phyloP scores from a whole-genome alignment of 2,113 vertebrate species.

The Nothoprocta pentlandii region DNA sequence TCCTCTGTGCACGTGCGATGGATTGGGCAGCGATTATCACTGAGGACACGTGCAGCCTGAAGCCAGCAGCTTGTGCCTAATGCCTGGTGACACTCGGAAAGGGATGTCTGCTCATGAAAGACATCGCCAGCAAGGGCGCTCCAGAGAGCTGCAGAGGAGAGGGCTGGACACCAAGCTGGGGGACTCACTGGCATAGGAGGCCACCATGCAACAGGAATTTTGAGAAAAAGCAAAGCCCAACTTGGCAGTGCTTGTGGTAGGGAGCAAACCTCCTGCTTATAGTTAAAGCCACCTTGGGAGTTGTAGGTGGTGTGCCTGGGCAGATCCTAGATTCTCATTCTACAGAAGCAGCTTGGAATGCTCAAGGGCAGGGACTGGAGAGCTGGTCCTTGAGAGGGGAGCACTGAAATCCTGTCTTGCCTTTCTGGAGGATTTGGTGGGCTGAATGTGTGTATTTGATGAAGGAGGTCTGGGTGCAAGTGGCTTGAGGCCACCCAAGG shows the following conservation, averaged over 20 bases:
- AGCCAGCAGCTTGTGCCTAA: not conserved
- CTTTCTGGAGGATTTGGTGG: not conserved
- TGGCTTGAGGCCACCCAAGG: not conserved
- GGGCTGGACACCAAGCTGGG: not conserved
- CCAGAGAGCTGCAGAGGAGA: not conserved
- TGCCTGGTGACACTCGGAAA: fast-evolving
- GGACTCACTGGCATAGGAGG: too few species aligned
- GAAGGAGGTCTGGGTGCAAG: not conserved
- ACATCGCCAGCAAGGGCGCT: not conserved
- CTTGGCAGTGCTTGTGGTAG: not conserved
- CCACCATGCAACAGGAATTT: fast-evolving
- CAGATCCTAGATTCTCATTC: not conserved
- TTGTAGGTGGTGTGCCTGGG: not conserved
- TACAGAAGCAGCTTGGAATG: not conserved
- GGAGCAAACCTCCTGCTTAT: not conserved
- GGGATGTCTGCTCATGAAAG: not conserved
- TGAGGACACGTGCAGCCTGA: not conserved
- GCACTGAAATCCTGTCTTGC: not conserved
- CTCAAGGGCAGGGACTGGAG: not conserved
- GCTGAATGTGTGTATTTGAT: not conserved
- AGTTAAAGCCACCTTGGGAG: not conserved
- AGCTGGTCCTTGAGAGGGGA: not conserved
- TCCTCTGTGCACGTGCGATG: fast-evolving
- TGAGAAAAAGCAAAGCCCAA: not conserved
- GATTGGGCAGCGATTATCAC: not conserved